These are phyloP conservation scores for Bombus ignitus DNA, from an alignment of 1,140 invertebrate genomes.

Conservation along the genomic window DNA sequence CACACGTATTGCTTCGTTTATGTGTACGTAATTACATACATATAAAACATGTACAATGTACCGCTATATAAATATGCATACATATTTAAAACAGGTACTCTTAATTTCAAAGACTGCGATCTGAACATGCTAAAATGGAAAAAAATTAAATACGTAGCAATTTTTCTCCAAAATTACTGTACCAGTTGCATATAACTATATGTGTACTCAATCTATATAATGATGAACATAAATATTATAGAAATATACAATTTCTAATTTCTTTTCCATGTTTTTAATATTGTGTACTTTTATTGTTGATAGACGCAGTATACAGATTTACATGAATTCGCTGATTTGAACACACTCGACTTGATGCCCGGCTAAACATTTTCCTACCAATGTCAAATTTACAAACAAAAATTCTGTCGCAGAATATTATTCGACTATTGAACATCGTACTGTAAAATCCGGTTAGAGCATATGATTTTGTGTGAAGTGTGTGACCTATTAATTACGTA, in stretches of 20 bases:
- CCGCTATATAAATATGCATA: neutral
- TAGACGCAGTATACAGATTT: no score
- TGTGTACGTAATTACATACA: neutral
- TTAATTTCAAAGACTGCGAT: neutral
- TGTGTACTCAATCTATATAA: neutral
- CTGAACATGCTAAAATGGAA: neutral
- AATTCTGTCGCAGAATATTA: neutral
- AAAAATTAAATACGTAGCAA: no score
- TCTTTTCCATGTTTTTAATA: no score
- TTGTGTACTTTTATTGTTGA: no score
- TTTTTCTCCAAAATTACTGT: neutral
- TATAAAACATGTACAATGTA: neutral
- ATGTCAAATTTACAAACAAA: neutral
- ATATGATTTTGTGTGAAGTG: neutral
- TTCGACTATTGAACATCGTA: neutral
- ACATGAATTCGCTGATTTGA: neutral
- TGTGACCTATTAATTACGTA: neutral
- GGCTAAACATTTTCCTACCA: neutral
- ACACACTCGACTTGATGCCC: neutral
- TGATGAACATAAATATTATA: neutral
- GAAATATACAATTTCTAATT: no score
- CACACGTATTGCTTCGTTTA: no score
- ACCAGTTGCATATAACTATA: neutral
- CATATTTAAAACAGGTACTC: neutral
- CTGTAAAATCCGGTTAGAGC: neutral